Conservation (phyloP, 2,797 vertebrate species). For the Helicolenus hilgendorfi region DNA sequence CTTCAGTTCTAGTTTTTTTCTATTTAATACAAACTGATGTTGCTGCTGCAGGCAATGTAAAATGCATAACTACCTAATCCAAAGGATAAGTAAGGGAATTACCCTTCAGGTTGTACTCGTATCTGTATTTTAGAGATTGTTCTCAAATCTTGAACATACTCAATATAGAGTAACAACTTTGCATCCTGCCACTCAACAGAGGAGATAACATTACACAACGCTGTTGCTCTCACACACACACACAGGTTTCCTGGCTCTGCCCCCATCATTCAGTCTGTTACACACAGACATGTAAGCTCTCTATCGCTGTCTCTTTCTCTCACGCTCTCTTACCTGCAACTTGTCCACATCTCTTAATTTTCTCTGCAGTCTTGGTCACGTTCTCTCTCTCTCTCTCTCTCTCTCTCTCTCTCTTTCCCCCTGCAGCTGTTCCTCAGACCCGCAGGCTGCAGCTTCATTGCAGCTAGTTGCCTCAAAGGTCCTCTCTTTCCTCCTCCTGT, state of each 20-base stretch:
- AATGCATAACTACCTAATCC: neutral
- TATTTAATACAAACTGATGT: neutral
- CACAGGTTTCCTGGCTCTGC: neutral
- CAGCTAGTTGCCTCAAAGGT: neutral
- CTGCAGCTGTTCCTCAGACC: neutral
- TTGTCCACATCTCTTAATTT: neutral
- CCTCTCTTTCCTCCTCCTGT: neutral
- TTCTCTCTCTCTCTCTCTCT: neutral
- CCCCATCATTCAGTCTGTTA: neutral
- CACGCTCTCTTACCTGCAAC: neutral
- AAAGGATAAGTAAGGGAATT: neutral
- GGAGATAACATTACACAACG: neutral
- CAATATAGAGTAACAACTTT: neutral
- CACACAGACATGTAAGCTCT: neutral
- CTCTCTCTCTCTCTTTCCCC: neutral
- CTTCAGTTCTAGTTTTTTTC: neutral
- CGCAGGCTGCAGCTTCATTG: neutral
- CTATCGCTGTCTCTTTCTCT: neutral
- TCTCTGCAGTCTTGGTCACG: neutral
- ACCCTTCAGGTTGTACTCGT: neutral
- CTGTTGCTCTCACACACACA: neutral
- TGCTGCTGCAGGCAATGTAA: neutral
- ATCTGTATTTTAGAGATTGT: neutral
- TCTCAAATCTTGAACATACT: neutral
- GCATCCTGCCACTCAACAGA: neutral